Percentiles rank a stretch among this genome's conserved stretches.
These are phyloP conservation scores for Triplophysa bombifrons DNA, from an alignment of 2,797 vertebrate species.

Conservation along the genomic window DNA sequence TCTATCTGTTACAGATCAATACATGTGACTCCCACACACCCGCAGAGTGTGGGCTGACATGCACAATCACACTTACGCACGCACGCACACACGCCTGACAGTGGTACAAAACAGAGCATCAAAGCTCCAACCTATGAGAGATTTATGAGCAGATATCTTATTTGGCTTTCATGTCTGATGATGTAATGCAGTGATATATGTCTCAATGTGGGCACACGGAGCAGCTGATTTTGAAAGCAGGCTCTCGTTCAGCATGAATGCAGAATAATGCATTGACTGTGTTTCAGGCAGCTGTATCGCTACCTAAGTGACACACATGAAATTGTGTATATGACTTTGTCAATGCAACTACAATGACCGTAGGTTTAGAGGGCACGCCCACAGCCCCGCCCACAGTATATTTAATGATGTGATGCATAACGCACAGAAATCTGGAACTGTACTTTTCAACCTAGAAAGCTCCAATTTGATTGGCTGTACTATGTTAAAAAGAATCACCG, in stretches of 20 bases:
- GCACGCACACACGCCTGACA: not conserved
- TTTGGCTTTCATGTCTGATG: conserved; percentile 39
- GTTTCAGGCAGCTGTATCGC: not conserved
- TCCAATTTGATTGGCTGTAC: not conserved
- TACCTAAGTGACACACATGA: not conserved
- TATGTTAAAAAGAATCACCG: too few species aligned
- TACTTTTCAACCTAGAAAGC: not conserved
- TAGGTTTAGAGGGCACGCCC: not conserved
- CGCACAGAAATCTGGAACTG: not conserved
- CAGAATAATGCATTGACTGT: not conserved
- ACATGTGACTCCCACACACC: conserved; percentile 70
- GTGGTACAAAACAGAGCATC: conserved; percentile 56
- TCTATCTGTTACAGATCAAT: conserved; percentile 70
- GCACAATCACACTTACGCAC: not conserved
- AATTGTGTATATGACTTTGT: not conserved
- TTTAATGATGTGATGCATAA: not conserved
- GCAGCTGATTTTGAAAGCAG: not conserved
- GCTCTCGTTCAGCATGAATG: not conserved
- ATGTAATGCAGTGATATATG: conserved; percentile 33
- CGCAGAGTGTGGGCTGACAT: conserved; percentile 51
- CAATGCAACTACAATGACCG: too few species aligned
- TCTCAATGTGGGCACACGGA: not conserved
- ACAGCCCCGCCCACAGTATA: not conserved
- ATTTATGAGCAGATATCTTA: conserved; percentile 32
- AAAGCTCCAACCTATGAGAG: conserved; percentile 33